Base-by-base conservation (phyloP, 2,113 vertebrate species). In the Pantherophis guttatus region DNA sequence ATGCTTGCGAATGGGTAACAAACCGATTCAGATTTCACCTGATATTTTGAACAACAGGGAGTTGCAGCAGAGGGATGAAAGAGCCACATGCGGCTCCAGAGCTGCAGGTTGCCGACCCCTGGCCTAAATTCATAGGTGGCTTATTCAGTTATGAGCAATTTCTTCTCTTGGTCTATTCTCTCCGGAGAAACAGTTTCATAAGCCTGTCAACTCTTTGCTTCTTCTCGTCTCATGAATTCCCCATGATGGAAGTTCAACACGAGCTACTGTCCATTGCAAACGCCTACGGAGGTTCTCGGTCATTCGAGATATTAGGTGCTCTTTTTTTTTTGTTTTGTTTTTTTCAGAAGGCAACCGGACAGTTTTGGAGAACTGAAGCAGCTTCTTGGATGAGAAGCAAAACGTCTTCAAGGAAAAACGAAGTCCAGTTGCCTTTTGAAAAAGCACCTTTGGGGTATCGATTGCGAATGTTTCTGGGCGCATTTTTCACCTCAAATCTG, bases 141-240 rank as follows among this genome's bases (percentile, higher is more conserved):
- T 81, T 75, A 4, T 26, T 93, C 50, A 9, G 0, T 3, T 59
- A 33, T 0, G 1, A 17, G 6, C 0, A 3, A 3, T 8, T 23
- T 87, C 85, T 52, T 54, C 9, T 33, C 59, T 24, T 33, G 23
- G 57, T 0, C 88, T 70, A 58, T 29, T 89, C 87, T 54, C 87
- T 58, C 0, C 8, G 55, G 86, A 39, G 55, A 93, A 39, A 75
- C 88, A 44, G 2, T 88, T 52, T 1, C 39, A 44, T 44, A 9
- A 58, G 29, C 29, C 39, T 1, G 4, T 6, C 90, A 23, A 70
- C 8, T 10, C 0, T 7, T 52, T 62, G 70, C 58, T 75, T 0
- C 86, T 70, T 26, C 58, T 90, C 57, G 48, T 0, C 88, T 90
- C 7, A n/a, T 65, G 62, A 70, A 81, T 5, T 52, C 86, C 90